A percentile compares a stretch with the other conserved stretches of the same genome.
phyloP scores from a whole-genome alignment of 2,797 vertebrate genomes.

The Propithecus deckenii region DNA sequence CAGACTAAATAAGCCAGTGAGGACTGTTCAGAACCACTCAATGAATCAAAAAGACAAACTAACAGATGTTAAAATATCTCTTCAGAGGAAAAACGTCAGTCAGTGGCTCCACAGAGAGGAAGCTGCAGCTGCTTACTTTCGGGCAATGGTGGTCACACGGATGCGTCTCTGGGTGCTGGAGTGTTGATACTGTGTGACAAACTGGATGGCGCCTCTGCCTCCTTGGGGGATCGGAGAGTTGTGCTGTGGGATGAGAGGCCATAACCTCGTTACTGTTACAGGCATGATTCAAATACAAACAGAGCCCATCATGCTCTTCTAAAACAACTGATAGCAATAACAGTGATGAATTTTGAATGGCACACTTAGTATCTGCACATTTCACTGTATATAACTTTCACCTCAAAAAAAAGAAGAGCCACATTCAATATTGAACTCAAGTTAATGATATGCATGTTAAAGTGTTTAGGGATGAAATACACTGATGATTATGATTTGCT shows the following conservation, averaged over 20 bases:
- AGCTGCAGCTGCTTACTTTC: constrained; percentile 89
- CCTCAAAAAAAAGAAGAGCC: background rate
- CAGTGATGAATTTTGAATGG: background rate
- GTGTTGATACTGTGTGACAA: constrained; percentile 97
- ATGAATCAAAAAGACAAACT: background rate
- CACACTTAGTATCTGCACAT: background rate
- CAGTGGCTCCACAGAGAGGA: background rate
- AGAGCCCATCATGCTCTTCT: background rate
- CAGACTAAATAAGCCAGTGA: background rate
- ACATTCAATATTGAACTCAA: background rate
- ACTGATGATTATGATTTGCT: background rate
- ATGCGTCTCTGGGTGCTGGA: constrained; percentile 94
- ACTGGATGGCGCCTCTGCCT: constrained; percentile 95
- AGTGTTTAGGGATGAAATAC: background rate
- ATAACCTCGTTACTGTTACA: background rate
- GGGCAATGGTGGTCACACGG: constrained; percentile 95
- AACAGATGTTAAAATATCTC: background rate
- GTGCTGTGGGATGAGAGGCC: constrained; percentile 87
- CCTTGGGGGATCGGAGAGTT: constrained; percentile 96
- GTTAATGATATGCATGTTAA: background rate
- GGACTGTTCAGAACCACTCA: background rate
- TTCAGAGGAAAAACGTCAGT: background rate
- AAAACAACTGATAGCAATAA: background rate
- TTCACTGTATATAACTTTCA: background rate
- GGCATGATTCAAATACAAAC: background rate